Evolutionary conservation across 1,140 invertebrate genomes (phyloP).

Genomic region (Pentalonia nigronervosa): DNA sequence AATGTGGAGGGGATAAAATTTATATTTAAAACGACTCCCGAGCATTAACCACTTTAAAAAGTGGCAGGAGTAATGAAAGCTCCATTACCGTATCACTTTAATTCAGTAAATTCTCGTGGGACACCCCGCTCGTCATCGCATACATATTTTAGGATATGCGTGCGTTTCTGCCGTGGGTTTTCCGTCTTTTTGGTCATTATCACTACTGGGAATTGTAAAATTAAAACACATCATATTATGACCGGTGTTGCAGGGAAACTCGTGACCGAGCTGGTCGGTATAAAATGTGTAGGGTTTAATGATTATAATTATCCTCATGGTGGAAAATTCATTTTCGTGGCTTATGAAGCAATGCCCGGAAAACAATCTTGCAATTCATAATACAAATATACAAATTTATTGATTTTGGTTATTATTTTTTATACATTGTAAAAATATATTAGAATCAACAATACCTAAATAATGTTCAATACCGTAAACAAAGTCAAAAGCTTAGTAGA

Average conservation of each 20-base stretch:
- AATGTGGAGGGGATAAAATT: not conserved
- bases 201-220: not conserved
- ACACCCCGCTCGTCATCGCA: not conserved
- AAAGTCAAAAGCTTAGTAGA: no score
- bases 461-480: no score
- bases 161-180: not conserved
- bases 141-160: not conserved
- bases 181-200: not conserved
- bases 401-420: no score
- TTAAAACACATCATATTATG: slow-evolving; percentile 4
- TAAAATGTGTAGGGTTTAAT: not conserved
- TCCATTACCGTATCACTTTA: not conserved
- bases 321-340: not conserved
- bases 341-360: not conserved
- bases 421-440: no score
- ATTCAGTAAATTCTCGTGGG: not conserved
- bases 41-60: not conserved
- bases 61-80: not conserved
- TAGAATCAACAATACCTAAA: no score
- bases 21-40: not conserved
- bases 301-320: not conserved
- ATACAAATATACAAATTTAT: no score
- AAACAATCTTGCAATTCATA: no score
- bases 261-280: not conserved
- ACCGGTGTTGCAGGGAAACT: not conserved